Evolutionary conservation across 2,888 invertebrate genomes (phyloP), one percentile per base, ranked within the genome.

Genomic region (Trichopria drosophilae): DNA sequence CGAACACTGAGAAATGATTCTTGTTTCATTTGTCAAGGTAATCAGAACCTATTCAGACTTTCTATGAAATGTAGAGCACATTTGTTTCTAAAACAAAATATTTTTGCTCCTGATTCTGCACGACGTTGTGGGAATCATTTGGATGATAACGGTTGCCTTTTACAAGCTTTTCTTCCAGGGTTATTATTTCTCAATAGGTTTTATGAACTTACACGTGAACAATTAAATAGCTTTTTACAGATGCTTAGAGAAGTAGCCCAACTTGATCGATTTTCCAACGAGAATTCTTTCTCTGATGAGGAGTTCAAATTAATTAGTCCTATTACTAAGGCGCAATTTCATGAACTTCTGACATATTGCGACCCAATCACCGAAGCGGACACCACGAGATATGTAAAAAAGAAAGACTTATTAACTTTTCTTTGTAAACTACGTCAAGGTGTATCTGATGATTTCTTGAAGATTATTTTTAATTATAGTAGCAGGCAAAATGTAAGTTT

Each of bases 341-440:
- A 37, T 44, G 34, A 39, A 13, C 34, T 50, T 29, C 34, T 29
- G 13, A 37, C 29, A 22, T 50, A n/a, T 39, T 50, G 44, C 16
- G 19, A 24, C 31, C 44, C 50, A 12, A 34, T 50, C 13, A 19
- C 42, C 22, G 22, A n/a, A 19, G 39, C 23, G 31, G 20, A 40
- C 22, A 34, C 32, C 26, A 29, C 31, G 13, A 18, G 12, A 19
- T 20, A 16, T 28, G 9, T 36, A 26, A 9, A 12, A 41, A 45
- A 40, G 20, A 37, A 47, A 24, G 40, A 47, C 13, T 24, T 47
- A 15, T 10, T 47, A 23, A 13, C 39, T 16, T 53, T 53, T 29
- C 22, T 48, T 9, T 53, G 46, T 20, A 46, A 51, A 32, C 23
- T 41, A 15, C 22, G 51, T 23, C 46, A 51, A 29, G 46, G 46